phyloP scores from a whole-genome alignment of 2,113 vertebrate species.

The Coptodon bakossiorum region DNA sequence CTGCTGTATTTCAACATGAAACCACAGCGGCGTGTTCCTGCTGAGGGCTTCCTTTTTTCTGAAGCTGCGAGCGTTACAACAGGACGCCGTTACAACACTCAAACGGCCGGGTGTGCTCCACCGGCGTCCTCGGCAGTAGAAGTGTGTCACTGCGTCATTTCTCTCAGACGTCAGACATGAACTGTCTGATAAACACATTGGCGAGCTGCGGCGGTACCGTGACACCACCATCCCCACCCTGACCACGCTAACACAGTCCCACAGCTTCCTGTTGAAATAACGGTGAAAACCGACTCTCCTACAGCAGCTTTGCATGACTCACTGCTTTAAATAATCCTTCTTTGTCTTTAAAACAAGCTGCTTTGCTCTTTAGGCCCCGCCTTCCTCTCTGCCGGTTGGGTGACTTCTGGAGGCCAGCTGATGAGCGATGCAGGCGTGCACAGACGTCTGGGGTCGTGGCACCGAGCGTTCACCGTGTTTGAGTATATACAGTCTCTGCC shows the following conservation, averaged over 20 bases:
- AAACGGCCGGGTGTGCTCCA: background rate
- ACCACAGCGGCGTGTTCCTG: background rate
- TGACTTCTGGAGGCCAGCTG: background rate
- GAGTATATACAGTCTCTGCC: background rate
- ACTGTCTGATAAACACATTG: background rate
- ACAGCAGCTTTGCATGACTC: background rate
- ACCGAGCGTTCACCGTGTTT: background rate
- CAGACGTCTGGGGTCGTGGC: background rate
- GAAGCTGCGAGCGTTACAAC: background rate
- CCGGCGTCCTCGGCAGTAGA: background rate
- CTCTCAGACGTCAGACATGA: background rate
- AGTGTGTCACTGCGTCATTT: background rate
- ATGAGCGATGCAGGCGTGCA: background rate
- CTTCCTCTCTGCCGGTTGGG: background rate
- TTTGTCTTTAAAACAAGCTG: background rate
- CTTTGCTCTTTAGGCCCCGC: background rate
- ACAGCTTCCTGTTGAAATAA: background rate
- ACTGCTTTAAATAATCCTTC: background rate
- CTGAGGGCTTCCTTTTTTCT: conserved; percentile 24
- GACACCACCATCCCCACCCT: background rate
- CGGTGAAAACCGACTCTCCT: rapidly evolving
- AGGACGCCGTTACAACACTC: conserved; percentile 8
- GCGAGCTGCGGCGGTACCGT: background rate
- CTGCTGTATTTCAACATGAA: conserved; percentile 20
- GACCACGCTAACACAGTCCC: background rate